phyloP scores from a whole-genome alignment of 2,888 invertebrate species.

The Rotaria sp. region DNA sequence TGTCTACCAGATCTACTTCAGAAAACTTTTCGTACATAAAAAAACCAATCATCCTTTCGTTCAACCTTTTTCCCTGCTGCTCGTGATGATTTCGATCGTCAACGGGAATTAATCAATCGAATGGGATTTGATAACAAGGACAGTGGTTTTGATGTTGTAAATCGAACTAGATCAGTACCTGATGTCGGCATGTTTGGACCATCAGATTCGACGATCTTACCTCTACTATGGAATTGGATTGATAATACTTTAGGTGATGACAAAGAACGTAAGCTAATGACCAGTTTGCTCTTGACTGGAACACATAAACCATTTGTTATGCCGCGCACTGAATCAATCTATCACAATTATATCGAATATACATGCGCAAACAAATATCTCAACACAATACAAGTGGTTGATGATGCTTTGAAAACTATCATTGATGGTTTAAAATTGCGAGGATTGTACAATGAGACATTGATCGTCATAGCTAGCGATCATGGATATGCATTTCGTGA shows the following conservation, averaged over 20 bases:
- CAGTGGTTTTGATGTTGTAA: background rate
- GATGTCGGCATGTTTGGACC: background rate
- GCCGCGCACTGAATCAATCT: background rate
- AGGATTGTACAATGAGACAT: background rate
- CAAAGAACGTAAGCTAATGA: background rate
- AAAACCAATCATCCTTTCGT: background rate
- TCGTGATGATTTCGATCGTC: background rate
- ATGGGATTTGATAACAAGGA: background rate
- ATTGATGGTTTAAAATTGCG: background rate
- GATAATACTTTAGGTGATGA: background rate
- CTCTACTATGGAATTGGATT: background rate
- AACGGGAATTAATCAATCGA: background rate
- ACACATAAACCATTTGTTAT: background rate
- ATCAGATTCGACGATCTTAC: background rate
- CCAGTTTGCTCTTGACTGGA: background rate
- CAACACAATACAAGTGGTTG: background rate
- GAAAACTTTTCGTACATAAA: background rate
- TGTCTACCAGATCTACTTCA: background rate
- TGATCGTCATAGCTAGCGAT: background rate
- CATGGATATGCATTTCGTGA: background rate
- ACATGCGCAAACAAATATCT: background rate
- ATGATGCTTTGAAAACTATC: background rate
- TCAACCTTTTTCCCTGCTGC: background rate
- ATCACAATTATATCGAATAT: background rate
- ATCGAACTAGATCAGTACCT: background rate